These are phyloP conservation scores for Syngnathus acus DNA, from an alignment of 2,797 vertebrate genomes.

Conservation along the genomic window DNA sequence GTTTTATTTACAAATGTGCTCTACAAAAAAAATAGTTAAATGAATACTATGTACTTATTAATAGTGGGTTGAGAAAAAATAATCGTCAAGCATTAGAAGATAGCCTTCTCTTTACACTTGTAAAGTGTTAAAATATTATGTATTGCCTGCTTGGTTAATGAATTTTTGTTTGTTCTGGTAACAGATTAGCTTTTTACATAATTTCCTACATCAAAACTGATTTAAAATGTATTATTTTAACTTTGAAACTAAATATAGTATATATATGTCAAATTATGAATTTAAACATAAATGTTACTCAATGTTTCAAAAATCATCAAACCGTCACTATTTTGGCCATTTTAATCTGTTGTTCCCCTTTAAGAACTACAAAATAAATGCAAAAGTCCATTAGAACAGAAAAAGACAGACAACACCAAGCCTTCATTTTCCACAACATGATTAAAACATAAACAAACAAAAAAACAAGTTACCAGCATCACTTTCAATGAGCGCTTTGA, in stretches of 20 bases:
- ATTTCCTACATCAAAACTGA: too few species aligned
- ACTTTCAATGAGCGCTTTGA: conserved; percentile 64
- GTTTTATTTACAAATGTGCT: conserved; percentile 68
- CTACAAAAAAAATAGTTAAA: conserved; percentile 1
- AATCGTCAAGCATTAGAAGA: too few species aligned
- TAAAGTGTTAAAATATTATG: too few species aligned
- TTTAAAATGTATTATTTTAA: background rate
- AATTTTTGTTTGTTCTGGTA: too few species aligned
- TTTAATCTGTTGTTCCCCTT: conserved; percentile 36
- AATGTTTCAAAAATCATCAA: conserved; percentile 5
- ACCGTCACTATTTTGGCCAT: conserved; percentile 18
- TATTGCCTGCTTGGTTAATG: too few species aligned
- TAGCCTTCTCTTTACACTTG: too few species aligned
- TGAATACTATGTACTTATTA: too few species aligned
- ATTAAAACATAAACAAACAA: conserved; percentile 14
- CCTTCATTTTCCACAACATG: conserved; percentile 42
- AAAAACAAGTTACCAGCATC: conserved; percentile 47
- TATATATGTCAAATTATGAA: background rate
- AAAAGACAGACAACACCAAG: conserved; percentile 45
- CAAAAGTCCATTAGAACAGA: conserved; percentile 62
- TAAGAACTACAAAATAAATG: conserved; percentile 62
- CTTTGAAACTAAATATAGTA: background rate
- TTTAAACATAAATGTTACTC: background rate
- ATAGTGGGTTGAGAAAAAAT: too few species aligned
- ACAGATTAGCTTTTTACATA: too few species aligned